These are phyloP conservation scores for Mirza zaza DNA, from an alignment of 2,113 vertebrate genomes.

Conservation along the genomic window DNA sequence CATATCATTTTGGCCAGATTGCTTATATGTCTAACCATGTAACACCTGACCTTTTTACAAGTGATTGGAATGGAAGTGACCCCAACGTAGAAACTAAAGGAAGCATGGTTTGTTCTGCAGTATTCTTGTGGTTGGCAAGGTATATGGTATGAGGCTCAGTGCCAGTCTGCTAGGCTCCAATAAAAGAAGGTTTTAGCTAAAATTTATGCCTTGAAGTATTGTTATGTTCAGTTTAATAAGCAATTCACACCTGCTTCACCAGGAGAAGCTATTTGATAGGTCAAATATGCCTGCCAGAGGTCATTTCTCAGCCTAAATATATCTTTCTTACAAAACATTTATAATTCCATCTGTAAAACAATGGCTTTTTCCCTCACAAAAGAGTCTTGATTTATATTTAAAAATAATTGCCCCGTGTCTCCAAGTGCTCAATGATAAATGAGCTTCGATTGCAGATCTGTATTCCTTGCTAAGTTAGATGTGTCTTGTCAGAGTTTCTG, in stretches of 20 bases:
- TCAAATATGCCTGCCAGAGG: background rate
- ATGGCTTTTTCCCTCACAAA: background rate
- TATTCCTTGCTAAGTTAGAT: slow-evolving; percentile 37
- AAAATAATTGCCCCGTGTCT: slow-evolving; percentile 41
- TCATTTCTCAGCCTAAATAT: slow-evolving; percentile 57
- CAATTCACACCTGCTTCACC: background rate
- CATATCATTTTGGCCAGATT: background rate
- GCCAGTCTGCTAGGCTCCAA: background rate
- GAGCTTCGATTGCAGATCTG: slow-evolving; percentile 48
- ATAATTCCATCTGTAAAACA: slow-evolving; percentile 41
- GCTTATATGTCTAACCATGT: background rate
- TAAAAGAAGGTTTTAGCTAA: background rate
- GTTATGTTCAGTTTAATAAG: background rate
- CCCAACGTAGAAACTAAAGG: background rate
- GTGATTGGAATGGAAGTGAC: background rate
- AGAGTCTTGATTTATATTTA: slow-evolving; percentile 57
- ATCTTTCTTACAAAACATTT: slow-evolving; percentile 17
- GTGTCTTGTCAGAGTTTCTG: slow-evolving; percentile 57
- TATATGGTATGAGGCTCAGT: background rate
- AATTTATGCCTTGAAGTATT: slow-evolving; percentile 16
- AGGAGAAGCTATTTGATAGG: background rate
- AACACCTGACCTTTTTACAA: background rate
- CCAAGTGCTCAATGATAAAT: slow-evolving; percentile 57
- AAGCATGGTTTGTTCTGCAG: background rate
- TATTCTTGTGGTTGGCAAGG: background rate